phyloP scores from a whole-genome alignment of 1,140 invertebrate species.

The Paralvinella palmiformis region DNA sequence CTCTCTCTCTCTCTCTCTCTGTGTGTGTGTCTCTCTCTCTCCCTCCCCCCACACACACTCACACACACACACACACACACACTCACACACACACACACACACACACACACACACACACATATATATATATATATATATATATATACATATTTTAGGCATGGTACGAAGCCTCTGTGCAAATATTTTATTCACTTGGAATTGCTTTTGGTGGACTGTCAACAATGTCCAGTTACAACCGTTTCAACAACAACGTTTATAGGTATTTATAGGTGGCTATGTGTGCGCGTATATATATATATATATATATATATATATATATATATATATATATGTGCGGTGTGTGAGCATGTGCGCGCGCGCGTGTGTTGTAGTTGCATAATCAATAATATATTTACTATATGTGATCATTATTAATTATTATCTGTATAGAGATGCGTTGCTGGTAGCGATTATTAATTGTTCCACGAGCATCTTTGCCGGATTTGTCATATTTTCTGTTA shows the following conservation, averaged over 20 bases:
- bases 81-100: too few relatives aligned
- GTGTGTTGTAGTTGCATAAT: neutral
- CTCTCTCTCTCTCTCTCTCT: too few relatives aligned
- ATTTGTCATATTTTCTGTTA: constrained; percentile 88
- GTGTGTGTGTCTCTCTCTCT: too few relatives aligned
- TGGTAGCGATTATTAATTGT: neutral
- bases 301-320: neutral
- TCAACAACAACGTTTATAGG: constrained; percentile 39
- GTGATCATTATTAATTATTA: too few relatives aligned
- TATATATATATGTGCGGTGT: neutral
- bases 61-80: too few relatives aligned
- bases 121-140: too few relatives aligned
- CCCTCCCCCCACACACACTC: too few relatives aligned
- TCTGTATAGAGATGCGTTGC: constrained; percentile 15
- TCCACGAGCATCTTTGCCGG: constrained; percentile 43
- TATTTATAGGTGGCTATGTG: constrained; percentile 3
- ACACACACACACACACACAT: too few relatives aligned
- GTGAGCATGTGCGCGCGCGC: neutral
- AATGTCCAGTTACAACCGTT: constrained; percentile 42
- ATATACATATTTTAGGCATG: too few relatives aligned
- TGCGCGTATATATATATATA: neutral
- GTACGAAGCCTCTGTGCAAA: constrained; percentile 94
- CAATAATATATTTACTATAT: neutral
- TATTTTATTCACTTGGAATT: constrained; percentile 92
- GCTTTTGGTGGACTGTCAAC: constrained; percentile 68